Evolutionary conservation across 1,140 invertebrate species (phyloP).

Genomic region (Manduca sexta): DNA sequence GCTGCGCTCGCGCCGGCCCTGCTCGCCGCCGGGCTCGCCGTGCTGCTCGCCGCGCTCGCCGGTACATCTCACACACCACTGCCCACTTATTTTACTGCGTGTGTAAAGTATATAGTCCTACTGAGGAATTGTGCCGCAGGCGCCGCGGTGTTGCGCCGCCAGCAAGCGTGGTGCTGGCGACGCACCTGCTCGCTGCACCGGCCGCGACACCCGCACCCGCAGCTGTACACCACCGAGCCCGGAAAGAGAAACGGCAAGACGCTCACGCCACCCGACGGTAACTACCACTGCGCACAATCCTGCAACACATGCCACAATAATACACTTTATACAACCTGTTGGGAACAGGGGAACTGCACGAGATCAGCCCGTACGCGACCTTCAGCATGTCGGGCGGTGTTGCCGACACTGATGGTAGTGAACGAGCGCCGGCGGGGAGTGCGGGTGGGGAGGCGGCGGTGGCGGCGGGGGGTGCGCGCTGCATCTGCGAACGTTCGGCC

Average conservation of each 20-base stretch:
- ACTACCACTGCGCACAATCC: background rate
- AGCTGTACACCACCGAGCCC: slow-evolving; percentile 36
- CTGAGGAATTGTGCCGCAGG: slow-evolving; percentile 1
- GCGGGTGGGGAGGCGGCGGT: slow-evolving; percentile 54
- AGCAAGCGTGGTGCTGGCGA: slow-evolving; percentile 8
- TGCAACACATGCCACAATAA: background rate
- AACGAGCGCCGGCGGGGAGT: slow-evolving; percentile 16
- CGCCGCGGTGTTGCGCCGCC: slow-evolving; percentile 19
- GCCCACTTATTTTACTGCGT: too few relatives aligned
- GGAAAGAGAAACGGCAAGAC: slow-evolving; percentile 36
- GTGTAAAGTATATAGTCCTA: too few relatives aligned
- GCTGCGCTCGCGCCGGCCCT: slow-evolving; percentile 22
- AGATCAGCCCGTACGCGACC: slow-evolving; percentile 88
- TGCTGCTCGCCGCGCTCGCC: slow-evolving; percentile 12
- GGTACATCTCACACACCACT: slow-evolving; percentile 2
- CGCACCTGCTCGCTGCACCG: slow-evolving; percentile 9
- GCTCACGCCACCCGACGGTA: slow-evolving; percentile 25
- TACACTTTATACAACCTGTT: background rate
- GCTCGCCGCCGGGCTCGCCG: slow-evolving; percentile 16
- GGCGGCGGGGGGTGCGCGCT: slow-evolving; percentile 78
- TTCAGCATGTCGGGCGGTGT: slow-evolving; percentile 78
- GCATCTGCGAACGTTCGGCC: slow-evolving; percentile 85
- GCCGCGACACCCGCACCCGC: slow-evolving; percentile 15
- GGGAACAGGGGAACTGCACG: slow-evolving; percentile 79
- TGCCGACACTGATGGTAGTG: too few relatives aligned